Base-by-base conservation (phyloP, 1,140 invertebrate species). In the Caenorhabditis elegans region DNA sequence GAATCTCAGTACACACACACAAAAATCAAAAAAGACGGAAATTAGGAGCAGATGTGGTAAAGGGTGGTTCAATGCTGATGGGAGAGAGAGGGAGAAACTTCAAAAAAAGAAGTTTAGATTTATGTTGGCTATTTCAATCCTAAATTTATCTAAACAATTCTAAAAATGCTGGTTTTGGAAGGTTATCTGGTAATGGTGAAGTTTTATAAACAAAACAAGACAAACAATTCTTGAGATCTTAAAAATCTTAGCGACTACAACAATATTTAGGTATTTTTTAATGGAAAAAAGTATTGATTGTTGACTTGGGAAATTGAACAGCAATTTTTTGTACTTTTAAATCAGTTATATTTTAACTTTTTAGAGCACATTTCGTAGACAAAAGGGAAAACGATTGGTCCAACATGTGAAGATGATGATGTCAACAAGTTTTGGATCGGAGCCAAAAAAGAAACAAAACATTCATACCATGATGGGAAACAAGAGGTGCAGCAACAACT, bases 11-110 rank as follows among this genome's bases (percentile, higher is more conserved):
- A 15, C 8, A 49, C n/a, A 55, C 51, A 39, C 31, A 31, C 26
- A 65, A 65, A 70, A 70, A 70, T 70, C 60, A 70, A 39, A 70
- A 70, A 8, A 34, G 34, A 39, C 60, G 60, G 60, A 70, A 70
- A 70, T 70, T 70, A 70, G 60, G 60, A 70, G 60, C 60, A 70
- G 60, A 70, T 70, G 60, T 70, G 60, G 28, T 11, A n/a, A 34
- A 39, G 60, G 53, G 53, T 34, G 53, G 53, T 15, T 26, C 53
- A 34, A 60, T 15, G 28, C 10, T 2, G 3, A 60, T 17, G 15
- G 15, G 4, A 24, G 22, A 24, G 10, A 26, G n/a, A 6, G 4
- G 11, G 8, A 19, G 2, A 19, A 39, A 39, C 31, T 70, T 43
- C 15, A 15, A 43, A 15, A 43, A 43, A 15, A 43, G 39, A 43